Base-by-base conservation (phyloP, 2,888 invertebrate genomes). In the Philereme transversata region DNA sequence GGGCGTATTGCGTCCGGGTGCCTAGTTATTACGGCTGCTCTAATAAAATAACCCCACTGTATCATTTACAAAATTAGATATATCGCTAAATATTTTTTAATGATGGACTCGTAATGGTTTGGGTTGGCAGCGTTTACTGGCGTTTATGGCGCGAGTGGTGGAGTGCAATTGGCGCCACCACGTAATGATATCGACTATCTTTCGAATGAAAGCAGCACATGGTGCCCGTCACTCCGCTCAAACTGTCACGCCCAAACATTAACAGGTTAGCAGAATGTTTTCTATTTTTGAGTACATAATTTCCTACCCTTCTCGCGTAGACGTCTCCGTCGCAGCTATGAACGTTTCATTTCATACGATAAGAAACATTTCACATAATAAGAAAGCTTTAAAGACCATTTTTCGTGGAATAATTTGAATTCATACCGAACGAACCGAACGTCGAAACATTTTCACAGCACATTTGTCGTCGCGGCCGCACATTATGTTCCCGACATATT, bases 41-140 rank as follows among this genome's bases (percentile, higher is more conserved):
- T 91, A 89, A 87, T 88, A 88, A 89, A 91, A 89, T 88, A 84
- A 81, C 84, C 82, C 84, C 80, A 82, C 22, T 75, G 84, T 86
- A 88, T 89, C 86, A 88, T 91, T 90, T 88, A 86, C 79, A 72
- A 89, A 92, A 91, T 92, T 89, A 87, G 89, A 83, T 84, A 82
- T 82, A 87, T 88, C 88, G 91, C 90, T 92, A 92, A 92, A 92
- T 91, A 92, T 91, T 92, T 91, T 91, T 84, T 92, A 91, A 92
- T 91, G 85, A 86, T 75, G 82, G 83, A 79, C 74, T 76, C 70
- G 72, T 80, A 86, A 84, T 84, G 78, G 80, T 79, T 81, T 81
- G 79, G 83, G 79, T 76, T 86, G 82, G 81, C 77, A 81, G 76
- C 84, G 77, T 84, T 87, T 87, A 83, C 65, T 57, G 71, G 73